A percentile compares a stretch with the other conserved stretches of the same genome.
phyloP scores from a whole-genome alignment of 2,888 invertebrate species.

The Hylaea fasciaria region DNA sequence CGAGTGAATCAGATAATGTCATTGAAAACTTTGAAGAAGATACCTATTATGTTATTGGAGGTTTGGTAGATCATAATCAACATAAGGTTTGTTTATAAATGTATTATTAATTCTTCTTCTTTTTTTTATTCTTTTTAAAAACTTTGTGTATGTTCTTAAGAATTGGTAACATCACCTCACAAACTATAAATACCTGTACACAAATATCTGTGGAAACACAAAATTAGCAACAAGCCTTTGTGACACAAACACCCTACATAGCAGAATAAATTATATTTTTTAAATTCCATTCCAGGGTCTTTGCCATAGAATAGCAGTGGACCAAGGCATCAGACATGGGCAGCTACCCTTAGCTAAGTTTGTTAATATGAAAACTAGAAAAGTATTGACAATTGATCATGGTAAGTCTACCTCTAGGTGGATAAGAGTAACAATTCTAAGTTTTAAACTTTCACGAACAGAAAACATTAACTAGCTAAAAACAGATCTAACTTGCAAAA shows the following conservation, averaged over 20 bases:
- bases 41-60: slow-evolving; percentile 97
- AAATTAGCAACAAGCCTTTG: too few relatives aligned
- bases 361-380: slow-evolving; percentile 95
- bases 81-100: slow-evolving; percentile 87
- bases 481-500: too few relatives aligned
- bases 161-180: too few relatives aligned
- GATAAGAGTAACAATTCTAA: neutral
- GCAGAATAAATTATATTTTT: slow-evolving; percentile 1
- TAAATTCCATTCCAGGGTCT: slow-evolving; percentile 86
- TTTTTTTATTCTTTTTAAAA: too few relatives aligned
- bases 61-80: slow-evolving; percentile 98
- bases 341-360: slow-evolving; percentile 95
- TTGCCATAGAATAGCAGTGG: slow-evolving; percentile 92
- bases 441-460: too few relatives aligned
- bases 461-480: too few relatives aligned
- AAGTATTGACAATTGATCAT: slow-evolving; percentile 98
- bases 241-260: too few relatives aligned
- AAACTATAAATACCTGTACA: too few relatives aligned
- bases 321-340: slow-evolving; percentile 91
- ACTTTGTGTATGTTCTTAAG: too few relatives aligned
- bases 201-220: too few relatives aligned
- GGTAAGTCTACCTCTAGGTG: slow-evolving; percentile 80
- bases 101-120: neutral
- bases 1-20: slow-evolving; percentile 96
- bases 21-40: slow-evolving; percentile 89